Base-by-base conservation (phyloP, 2,888 invertebrate genomes). In the Hesperia comma region DNA sequence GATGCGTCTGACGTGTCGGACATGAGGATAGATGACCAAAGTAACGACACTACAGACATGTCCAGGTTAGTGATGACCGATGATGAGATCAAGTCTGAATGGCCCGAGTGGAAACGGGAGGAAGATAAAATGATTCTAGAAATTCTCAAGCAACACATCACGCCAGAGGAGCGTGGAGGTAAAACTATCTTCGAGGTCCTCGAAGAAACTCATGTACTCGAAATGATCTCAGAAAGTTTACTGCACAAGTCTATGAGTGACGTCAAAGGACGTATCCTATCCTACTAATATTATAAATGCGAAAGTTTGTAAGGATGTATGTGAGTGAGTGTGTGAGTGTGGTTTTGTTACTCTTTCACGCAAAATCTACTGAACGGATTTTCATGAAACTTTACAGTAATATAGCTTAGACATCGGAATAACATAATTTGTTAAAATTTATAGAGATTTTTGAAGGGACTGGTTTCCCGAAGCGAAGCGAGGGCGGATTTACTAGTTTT, bases 71-170 rank as follows among this genome's bases (percentile, higher is more conserved):
- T 83, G 0, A 76, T 80, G 68, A 77, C 79, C 0, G 82, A 82
- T 10, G 83, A 83, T 0, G 84, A 85, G 2, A 64, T 73, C 2
- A 40, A 77, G 2, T 1, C 10, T 8, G 89, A 90, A 69, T 26
- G 71, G 0, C 53, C 72, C 0, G 85, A 89, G 12, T 97, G 97
- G 97, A 95, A 94, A 0, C 92, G 96, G 70, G 95, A 96, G 15
- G 97, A 97, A 79, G 97, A 97, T 81, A 96, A 95, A 87, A 89
- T 95, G 3, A 94, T 97, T 74, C 83, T 97, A 15, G 94, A 96
- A 83, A 94, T 95, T 63, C 93, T 97, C 68, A 95, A 96, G 78
- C 89, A 94, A 61, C 95, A 95, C 63, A 93, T 94, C 0, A 92
- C 95, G 57, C 94, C 94, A 0, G 94, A 95, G 73, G 93, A 94